Evolutionary conservation across 2,888 invertebrate genomes (phyloP).

Genomic region (Aporophyla lueneburgensis): DNA sequence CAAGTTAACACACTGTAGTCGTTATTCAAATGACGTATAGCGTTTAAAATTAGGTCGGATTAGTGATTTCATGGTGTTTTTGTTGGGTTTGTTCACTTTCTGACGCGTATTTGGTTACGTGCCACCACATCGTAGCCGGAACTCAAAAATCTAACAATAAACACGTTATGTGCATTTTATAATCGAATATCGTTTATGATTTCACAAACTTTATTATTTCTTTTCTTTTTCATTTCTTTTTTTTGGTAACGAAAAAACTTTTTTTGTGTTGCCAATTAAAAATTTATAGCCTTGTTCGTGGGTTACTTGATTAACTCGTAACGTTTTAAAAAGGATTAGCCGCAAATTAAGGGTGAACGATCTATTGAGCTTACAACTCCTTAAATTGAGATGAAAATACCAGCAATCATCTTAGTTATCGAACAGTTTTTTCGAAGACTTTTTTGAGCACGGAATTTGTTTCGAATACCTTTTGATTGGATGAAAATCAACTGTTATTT

Average conservation of each 20-base stretch:
- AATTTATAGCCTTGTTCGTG: conserved; percentile 19
- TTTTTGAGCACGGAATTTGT: conserved; percentile 42
- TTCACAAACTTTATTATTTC: conserved; percentile 14
- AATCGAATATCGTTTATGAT: conserved; percentile 20
- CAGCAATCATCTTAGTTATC: conserved; percentile 34
- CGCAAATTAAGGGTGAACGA: conserved; percentile 29
- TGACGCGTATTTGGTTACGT: conserved; percentile 75
- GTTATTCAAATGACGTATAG: conserved; percentile 82
- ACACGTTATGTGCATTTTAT: conserved; percentile 20
- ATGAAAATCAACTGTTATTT: conserved; percentile 55
- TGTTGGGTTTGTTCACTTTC: conserved; percentile 66
- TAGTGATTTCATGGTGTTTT: conserved; percentile 84
- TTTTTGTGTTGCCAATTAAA: conserved; percentile 42
- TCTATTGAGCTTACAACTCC: conserved; percentile 30
- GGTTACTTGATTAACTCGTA: conserved; percentile 31
- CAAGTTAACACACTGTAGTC: conserved; percentile 73
- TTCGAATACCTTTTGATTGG: conserved; percentile 49
- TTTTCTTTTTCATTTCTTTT: no score
- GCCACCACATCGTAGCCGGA: conserved; percentile 65
- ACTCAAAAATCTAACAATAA: conserved; percentile 68
- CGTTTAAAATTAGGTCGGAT: conserved; percentile 85
- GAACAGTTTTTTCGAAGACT: conserved; percentile 5
- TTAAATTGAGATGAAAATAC: conserved; percentile 44
- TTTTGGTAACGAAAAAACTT: neutral
- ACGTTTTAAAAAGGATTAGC: conserved; percentile 1